Base-by-base conservation (phyloP, 2,113 vertebrate genomes). In the Plotosus lineatus region DNA sequence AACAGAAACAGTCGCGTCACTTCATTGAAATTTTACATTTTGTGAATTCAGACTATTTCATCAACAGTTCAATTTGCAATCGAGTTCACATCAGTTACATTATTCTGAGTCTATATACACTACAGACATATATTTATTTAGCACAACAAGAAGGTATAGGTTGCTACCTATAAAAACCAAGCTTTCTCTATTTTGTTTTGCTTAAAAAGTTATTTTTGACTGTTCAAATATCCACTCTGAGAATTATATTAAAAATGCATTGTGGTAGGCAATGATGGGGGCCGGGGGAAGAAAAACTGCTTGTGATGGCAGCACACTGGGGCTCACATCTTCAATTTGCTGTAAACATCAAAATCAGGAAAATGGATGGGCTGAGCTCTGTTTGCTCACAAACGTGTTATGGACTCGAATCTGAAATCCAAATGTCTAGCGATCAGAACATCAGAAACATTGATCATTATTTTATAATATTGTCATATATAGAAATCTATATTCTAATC, bases 11-110 rank as follows among this genome's bases (percentile, higher is more conserved):
- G 19, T 19, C 19, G 82, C 79, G 82, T 82, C 84, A 85, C 76
- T 78, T 77, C 85, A 75, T 87, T 88, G 78, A 40, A 88, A 65
- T 58, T 90, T 87, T 91, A 93, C 90, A 92, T 91, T 91, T 88
- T 91, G 85, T 83, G 84, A 87, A 86, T 87, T 88, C n/a, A 88
- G 87, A 80, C 56, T 7, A 63, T 28, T 82, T 75, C 15, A 82
- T 81, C 44, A 83, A 77, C 83, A 74, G 88, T 86, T 89, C 81
- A 86, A 89, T 87, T 88, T 68, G 23, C 50, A 66, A 58, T 77
- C 36, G 3, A 53, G 53, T 65, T 68, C n/a, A 48, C 51, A 77
- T 40, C 58, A 36, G 31, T 77, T 38, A 75, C 9, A 48, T 14
- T 58, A 46, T 73, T 82, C 38, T 65, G 56, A 79, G 78, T 69